These are phyloP conservation scores for Athalia cordata DNA, from an alignment of 2,888 invertebrate species.

Conservation along the genomic window DNA sequence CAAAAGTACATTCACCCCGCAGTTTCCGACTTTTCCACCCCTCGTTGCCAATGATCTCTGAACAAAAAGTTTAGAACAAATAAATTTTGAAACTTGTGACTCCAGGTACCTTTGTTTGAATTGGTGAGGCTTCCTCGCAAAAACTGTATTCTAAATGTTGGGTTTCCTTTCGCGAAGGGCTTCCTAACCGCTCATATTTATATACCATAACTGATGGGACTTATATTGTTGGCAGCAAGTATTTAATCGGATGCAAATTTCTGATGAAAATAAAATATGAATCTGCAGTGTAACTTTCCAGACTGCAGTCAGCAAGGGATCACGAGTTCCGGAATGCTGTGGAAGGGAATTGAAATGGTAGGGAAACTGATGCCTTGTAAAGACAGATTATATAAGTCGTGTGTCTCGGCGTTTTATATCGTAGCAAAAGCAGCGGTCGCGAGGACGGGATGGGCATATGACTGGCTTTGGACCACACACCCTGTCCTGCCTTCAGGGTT, in stretches of 20 bases:
- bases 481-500: constrained; percentile 16
- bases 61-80: neutral
- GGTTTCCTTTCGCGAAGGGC: neutral
- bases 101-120: constrained; percentile 16
- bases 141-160: constrained; percentile 12
- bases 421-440: too few species aligned
- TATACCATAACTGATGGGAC: neutral
- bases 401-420: constrained; percentile 16
- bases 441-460: constrained; percentile 30
- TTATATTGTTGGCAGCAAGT: neutral
- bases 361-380: constrained; percentile 49
- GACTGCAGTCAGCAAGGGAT: constrained; percentile 43
- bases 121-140: constrained; percentile 10
- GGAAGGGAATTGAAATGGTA: constrained; percentile 20
- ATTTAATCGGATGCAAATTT: constrained; percentile 35
- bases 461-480: constrained; percentile 45
- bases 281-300: constrained; percentile 41
- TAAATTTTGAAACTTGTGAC: neutral
- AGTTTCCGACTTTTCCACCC: neutral
- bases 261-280: neutral
- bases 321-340: neutral
- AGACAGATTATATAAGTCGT: constrained; percentile 48
- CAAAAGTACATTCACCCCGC: too few species aligned
- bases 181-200: constrained; percentile 13
- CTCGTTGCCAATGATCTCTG: too few species aligned